Percentiles rank a stretch among this genome's conserved stretches.
phyloP scores from a whole-genome alignment of 2,888 invertebrate species.

The Chelonus formosanus region DNA sequence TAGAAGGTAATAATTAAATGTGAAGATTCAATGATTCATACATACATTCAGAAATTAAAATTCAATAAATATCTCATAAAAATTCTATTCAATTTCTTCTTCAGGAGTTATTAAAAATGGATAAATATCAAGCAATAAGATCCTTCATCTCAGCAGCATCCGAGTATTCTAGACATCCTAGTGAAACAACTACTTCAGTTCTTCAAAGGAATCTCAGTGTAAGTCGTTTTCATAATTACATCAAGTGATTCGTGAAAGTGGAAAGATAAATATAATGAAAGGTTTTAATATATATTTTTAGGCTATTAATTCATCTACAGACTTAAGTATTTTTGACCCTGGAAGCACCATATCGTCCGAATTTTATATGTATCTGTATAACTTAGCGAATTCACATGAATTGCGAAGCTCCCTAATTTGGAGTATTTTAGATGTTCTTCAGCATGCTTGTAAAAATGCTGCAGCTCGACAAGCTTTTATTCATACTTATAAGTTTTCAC shows the following conservation, averaged over 20 bases:
- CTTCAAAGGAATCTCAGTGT: constrained; percentile 61
- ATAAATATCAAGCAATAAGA: constrained; percentile 54
- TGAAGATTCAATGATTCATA: no score
- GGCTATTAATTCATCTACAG: constrained; percentile 73
- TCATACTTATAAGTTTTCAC: constrained; percentile 77
- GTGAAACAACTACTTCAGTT: constrained; percentile 53
- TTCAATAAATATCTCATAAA: no score
- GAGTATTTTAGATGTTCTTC: constrained; percentile 74
- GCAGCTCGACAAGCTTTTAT: constrained; percentile 72
- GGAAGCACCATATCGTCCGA: constrained; percentile 72
- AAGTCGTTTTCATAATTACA: constrained; percentile 35
- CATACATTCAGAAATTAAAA: no score
- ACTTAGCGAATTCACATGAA: constrained; percentile 70
- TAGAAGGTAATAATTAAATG: no score
- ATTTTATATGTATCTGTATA: constrained; percentile 74
- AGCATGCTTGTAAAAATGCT: constrained; percentile 72
- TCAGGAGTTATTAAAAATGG: constrained; percentile 45
- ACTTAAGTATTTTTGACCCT: constrained; percentile 74
- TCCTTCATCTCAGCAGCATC: constrained; percentile 54
- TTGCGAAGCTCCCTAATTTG: constrained; percentile 71
- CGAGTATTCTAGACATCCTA: constrained; percentile 57
- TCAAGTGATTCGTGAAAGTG: background rate
- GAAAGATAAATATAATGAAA: background rate
- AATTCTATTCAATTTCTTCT: no score
- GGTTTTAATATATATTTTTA: constrained; percentile 57